Evolutionary conservation across 2,888 invertebrate genomes (phyloP), one percentile per base, ranked within the genome.

Genomic region (Hypena proboscidalis): DNA sequence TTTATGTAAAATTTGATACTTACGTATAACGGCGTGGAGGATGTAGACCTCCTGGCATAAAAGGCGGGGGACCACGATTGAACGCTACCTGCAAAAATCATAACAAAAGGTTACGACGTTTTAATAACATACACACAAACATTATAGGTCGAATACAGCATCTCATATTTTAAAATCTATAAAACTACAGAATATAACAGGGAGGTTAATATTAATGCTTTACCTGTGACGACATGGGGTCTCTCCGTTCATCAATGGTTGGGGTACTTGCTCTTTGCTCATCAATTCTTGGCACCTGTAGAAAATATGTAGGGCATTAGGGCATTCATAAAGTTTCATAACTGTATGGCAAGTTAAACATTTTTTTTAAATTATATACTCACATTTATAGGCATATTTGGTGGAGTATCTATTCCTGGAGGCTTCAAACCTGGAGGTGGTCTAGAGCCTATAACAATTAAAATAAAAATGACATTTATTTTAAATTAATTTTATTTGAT

Each of bases 191-290:
- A 5, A 1, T 6, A 25, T 5, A 25, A 6, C n/a, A 3, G 10
- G 2, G 8, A 10, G 3, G 15, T 4, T 25, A 23, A 25, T 8
- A 37, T 9, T 15, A 15, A 21, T 9, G 23, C 17, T n/a, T 56
- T 75, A 88, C 87, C 81, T 85, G 87, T 17, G 79, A 69, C n/a
- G 80, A 73, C 63, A 85, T 75, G 1, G 84, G 80, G 52, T 89
- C 90, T 39, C 88, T 73, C 38, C 89, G 71, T 76, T 94, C 94
- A 67, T 94, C 94, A 32, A 95, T 92, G 0, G 95, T 95, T 1
- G 95, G 95, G 4, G 95, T 95, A 31, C 94, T 94, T 0, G 95
- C 92, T 31, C 95, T 90, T 67, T 94, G 95, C 75, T 94, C 94
- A 8, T 88, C 87, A 3, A 82, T 59, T 56, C 87, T 77, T n/a